Evolutionary conservation across 2,797 vertebrate genomes (phyloP).

Genomic region (Choloepus didactylus): DNA sequence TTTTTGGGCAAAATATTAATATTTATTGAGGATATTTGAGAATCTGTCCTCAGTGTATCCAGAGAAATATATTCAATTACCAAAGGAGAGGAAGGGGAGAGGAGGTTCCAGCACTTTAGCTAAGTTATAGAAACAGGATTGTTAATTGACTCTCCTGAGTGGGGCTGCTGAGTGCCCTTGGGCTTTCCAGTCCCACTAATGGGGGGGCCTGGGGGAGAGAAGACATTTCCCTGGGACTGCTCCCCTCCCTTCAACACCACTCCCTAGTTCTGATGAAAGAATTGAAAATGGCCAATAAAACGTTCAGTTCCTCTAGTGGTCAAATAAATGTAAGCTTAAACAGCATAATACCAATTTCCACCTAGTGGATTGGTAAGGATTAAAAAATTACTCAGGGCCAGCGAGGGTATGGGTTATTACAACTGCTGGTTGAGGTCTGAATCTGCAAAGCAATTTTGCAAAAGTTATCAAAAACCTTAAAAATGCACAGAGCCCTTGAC

Average conservation of each 20-base stretch:
- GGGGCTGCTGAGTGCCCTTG: not conserved
- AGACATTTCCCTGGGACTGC: not conserved
- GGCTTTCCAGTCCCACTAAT: not conserved
- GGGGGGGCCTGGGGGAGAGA: not conserved
- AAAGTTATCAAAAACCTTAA: slow-evolving; percentile 43
- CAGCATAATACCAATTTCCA: not conserved
- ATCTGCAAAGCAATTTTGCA: slow-evolving; percentile 49
- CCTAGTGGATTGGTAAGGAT: not conserved
- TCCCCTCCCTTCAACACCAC: not conserved
- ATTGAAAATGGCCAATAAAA: not conserved
- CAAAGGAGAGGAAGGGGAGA: not conserved
- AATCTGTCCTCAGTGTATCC: slow-evolving; percentile 4
- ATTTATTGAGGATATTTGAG: not conserved
- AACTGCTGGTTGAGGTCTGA: not conserved
- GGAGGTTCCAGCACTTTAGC: not conserved
- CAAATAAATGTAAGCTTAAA: not conserved
- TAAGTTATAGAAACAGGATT: not conserved
- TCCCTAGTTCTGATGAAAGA: not conserved
- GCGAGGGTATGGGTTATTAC: not conserved
- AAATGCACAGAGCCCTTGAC: not conserved
- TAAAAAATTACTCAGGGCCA: not conserved
- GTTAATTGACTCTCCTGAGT: accelerated
- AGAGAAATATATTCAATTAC: not conserved
- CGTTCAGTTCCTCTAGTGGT: not conserved
- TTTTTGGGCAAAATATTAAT: not conserved